Base-by-base conservation (phyloP, 2,113 vertebrate genomes). In the Malurus cyaneus region DNA sequence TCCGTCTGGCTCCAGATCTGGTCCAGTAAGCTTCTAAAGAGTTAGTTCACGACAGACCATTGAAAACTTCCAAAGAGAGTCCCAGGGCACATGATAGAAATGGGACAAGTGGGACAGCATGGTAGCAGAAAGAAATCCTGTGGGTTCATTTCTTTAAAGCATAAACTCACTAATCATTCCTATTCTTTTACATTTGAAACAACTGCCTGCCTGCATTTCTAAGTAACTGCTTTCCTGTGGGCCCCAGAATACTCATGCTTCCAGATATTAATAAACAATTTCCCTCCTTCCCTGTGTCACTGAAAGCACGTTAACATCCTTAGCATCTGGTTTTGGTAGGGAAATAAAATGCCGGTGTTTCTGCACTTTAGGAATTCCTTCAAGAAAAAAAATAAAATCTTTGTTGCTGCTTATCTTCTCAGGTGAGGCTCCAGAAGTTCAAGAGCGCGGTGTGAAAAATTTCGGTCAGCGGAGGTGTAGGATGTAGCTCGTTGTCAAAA, bases 81-180 rank as follows among this genome's bases (percentile, higher is more conserved):
- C 89, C 74, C 85, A 93, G 90, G 73, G 89, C 82, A 91, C 92
- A 94, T 90, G 92, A 95, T 91, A 96, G 91, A 96, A 96, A 77
- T 86, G 95, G 72, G 72, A 86, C 89, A 90, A 96, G 82, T 95
- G 93, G 93, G 90, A 93, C 89, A 96, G 89, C 91, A 71, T 47
- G 87, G 82, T 73, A 88, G 59, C 94, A 96, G 69, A 96, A 95
- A 97, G 86, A 93, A 95, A 92, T 97, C 80, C 80, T 92, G 69
- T 94, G 93, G 90, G 80, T 80, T 97, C 90, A 69, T 96, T 96
- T 94, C 93, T 94, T 96, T 96, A 96, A 94, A 96, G 94, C 94
- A 91, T 53, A 93, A 90, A 95, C 88, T 86, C 94, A 96, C 96
- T 96, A 95, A 97, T 96, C 92, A 96, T 95, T 97, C 96, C 86